Conservation (phyloP, 2,113 vertebrate species). For the Pituophis catenifer region DNA sequence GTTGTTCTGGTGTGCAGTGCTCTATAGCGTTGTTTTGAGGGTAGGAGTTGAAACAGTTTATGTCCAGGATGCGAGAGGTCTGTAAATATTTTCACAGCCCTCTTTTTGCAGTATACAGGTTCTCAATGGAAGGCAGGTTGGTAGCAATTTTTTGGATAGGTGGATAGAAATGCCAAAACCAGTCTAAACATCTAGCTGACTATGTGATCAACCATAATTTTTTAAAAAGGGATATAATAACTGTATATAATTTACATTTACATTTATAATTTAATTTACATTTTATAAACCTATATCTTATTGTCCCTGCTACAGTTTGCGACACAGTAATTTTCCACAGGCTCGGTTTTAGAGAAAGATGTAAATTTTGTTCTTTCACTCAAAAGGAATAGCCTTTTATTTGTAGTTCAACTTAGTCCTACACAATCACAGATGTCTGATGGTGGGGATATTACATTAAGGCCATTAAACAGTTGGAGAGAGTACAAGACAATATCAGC, state of each 20-base stretch:
- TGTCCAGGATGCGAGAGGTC: no score
- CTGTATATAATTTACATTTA: background rate
- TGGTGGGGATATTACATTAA: background rate
- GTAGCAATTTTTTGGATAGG: background rate
- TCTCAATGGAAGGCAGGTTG: no score
- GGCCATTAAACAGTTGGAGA: background rate
- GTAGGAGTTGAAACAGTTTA: no score
- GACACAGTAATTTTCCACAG: background rate
- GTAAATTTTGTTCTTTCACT: background rate
- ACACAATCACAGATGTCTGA: background rate
- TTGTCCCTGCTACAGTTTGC: background rate
- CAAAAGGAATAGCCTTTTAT: background rate
- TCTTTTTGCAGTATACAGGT: no score
- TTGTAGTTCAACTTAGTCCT: background rate
- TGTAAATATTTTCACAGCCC: no score
- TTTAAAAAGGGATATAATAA: background rate
- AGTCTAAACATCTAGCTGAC: background rate
- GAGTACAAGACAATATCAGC: background rate
- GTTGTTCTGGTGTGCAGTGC: no score
- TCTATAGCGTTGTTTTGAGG: no score
- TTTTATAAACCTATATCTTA: background rate
- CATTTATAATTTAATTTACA: background rate
- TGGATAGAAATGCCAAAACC: background rate
- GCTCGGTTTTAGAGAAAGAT: background rate
- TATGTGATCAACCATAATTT: background rate